These are phyloP conservation scores for Brachycybe producta DNA, from an alignment of 2,888 invertebrate species.

Conservation along the genomic window DNA sequence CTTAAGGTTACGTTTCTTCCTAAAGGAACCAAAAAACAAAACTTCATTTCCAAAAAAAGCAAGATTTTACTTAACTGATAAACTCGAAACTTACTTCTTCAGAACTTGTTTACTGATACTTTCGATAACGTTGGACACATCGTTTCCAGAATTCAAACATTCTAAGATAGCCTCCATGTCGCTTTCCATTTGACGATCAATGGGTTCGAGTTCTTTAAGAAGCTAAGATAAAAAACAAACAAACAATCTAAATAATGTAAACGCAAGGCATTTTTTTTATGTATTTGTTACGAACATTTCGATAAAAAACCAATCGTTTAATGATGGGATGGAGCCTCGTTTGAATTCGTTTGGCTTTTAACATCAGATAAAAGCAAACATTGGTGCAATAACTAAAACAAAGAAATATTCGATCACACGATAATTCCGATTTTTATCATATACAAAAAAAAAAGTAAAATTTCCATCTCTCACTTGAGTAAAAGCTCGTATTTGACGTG, in stretches of 20 bases:
- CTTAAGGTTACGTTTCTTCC: too few species aligned
- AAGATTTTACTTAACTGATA: too few species aligned
- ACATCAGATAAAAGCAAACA: constrained; percentile 66
- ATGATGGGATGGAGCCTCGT: constrained; percentile 79
- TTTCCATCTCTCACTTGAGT: constrained; percentile 37
- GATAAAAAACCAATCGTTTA: constrained; percentile 64
- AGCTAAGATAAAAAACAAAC: constrained; percentile 47
- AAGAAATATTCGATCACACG: constrained; percentile 13
- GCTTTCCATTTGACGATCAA: constrained; percentile 37
- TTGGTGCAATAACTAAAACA: constrained; percentile 69
- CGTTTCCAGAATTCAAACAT: neutral
- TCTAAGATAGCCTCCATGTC: constrained; percentile 5
- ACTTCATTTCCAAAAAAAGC: too few species aligned
- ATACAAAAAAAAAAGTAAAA: too few species aligned
- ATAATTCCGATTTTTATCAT: too few species aligned
- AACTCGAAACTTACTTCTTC: too few species aligned
- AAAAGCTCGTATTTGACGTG: constrained; percentile 53
- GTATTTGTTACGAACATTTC: too few species aligned
- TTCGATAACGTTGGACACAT: neutral
- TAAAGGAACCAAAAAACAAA: too few species aligned
- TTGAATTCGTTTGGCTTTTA: constrained; percentile 60
- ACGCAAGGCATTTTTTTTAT: too few species aligned
- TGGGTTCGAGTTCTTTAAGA: constrained; percentile 55
- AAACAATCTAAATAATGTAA: neutral
- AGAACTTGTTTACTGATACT: neutral